Conservation (phyloP, 2,113 vertebrate genomes). For the Garra rufa region DNA sequence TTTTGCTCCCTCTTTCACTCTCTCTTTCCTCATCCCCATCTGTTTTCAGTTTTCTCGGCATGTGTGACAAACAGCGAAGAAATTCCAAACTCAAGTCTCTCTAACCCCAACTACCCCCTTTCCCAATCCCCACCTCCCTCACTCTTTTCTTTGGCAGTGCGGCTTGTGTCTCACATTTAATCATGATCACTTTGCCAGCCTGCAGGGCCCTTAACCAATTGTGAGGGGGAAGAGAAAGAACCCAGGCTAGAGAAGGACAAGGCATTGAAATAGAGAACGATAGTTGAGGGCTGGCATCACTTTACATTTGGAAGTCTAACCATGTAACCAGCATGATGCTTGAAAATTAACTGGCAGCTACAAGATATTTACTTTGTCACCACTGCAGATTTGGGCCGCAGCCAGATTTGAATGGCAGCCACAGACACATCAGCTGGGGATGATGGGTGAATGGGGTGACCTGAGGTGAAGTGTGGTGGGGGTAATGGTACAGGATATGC, state of each 20-base stretch:
- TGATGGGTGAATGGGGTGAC: conserved; percentile 2
- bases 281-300: conserved; percentile 49
- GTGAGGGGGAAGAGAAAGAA: conserved; percentile 59
- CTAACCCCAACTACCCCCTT: conserved; percentile 65
- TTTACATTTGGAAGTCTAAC: conserved; percentile 56
- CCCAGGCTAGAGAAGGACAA: conserved; percentile 59
- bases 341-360: conserved; percentile 44
- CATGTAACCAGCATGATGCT: conserved; percentile 40
- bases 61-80: conserved; percentile 79
- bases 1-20: conserved; percentile 42
- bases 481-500: conserved; percentile 45
- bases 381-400: conserved; percentile 12
- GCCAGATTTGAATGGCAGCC: conserved; percentile 42
- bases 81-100: conserved; percentile 76
- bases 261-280: conserved; percentile 58
- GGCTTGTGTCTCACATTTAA: conserved; percentile 76
- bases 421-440: conserved; percentile 19
- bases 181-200: conserved; percentile 75
- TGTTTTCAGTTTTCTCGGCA: conserved; percentile 79
- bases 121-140: conserved; percentile 16
- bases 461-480: conserved; percentile 15
- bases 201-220: conserved; percentile 63
- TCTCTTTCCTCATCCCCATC: conserved; percentile 68
- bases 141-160: conserved; percentile 74
- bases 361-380: conserved; percentile 43